Conservation (phyloP, 2,113 vertebrate species). For the Oncorhynchus tshawytscha region DNA sequence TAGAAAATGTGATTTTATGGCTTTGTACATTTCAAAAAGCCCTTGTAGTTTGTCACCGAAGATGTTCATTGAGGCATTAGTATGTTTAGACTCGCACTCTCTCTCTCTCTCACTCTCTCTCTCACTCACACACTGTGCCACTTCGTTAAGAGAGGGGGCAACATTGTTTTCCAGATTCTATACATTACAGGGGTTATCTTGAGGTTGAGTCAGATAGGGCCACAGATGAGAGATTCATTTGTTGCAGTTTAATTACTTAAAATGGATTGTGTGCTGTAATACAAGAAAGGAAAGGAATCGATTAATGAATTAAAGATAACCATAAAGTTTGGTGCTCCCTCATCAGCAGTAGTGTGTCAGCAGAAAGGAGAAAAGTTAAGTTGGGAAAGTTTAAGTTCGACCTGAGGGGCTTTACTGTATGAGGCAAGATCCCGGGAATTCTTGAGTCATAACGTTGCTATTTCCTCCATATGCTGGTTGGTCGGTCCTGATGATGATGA, state of each 20-base stretch:
- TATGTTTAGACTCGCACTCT: no score
- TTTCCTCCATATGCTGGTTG: not conserved
- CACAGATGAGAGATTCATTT: constrained; percentile 1
- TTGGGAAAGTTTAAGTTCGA: not conserved
- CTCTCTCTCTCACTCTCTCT: no score
- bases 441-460: not conserved
- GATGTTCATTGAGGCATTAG: not conserved
- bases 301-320: constrained; percentile 44
- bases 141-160: not conserved
- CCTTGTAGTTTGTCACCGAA: not conserved
- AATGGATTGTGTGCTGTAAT: not conserved
- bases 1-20: not conserved
- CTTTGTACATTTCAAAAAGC: not conserved
- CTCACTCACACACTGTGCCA: not conserved
- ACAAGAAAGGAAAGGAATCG: constrained; percentile 17
- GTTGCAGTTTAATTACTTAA: constrained; percentile 4
- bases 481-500: not conserved
- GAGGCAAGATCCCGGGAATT: not conserved
- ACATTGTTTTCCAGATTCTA: no score
- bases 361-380: not conserved
- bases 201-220: not conserved
- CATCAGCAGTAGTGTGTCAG: constrained; percentile 18
- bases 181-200: not conserved
- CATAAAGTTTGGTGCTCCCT: not conserved
- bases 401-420: not conserved